Percentiles rank a stretch among this genome's conserved stretches.
Conservation (phyloP, 2,888 invertebrate species). For the Artemia sinica region DNA sequence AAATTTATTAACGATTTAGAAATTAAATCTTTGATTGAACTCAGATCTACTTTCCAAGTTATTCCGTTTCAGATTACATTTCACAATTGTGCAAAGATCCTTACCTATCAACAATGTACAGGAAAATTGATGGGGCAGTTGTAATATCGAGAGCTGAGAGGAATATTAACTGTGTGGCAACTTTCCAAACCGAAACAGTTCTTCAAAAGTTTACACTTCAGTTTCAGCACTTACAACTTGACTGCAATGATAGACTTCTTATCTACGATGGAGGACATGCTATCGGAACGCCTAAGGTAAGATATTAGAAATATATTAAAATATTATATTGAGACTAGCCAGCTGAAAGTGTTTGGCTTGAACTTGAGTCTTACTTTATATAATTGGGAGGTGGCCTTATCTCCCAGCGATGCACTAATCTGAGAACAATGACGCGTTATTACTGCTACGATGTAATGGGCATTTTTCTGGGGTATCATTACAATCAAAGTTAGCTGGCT, state of each 20-base stretch:
- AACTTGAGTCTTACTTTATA: no score
- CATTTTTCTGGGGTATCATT: no score
- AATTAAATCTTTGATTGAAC: neutral
- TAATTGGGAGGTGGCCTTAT: no score
- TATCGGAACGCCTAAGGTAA: constrained; percentile 67
- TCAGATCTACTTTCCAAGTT: neutral
- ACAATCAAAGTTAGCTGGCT: no score
- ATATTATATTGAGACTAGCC: no score
- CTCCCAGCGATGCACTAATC: no score
- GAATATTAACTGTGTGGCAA: constrained; percentile 76
- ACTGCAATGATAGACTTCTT: constrained; percentile 82
- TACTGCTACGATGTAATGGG: no score
- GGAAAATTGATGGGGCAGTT: constrained; percentile 78
- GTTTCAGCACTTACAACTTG: constrained; percentile 74
- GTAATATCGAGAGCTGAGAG: constrained; percentile 76
- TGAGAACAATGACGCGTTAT: no score
- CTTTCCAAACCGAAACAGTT: constrained; percentile 85
- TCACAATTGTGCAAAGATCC: constrained; percentile 74
- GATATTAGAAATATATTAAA: neutral
- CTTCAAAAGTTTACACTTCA: constrained; percentile 83
- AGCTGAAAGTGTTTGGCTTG: no score
- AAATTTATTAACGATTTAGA: neutral
- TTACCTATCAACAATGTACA: constrained; percentile 68
- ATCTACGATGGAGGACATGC: constrained; percentile 85
- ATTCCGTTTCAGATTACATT: constrained; percentile 57